Conservation (phyloP, 2,797 vertebrate genomes). For the Myotis vivesi region DNA sequence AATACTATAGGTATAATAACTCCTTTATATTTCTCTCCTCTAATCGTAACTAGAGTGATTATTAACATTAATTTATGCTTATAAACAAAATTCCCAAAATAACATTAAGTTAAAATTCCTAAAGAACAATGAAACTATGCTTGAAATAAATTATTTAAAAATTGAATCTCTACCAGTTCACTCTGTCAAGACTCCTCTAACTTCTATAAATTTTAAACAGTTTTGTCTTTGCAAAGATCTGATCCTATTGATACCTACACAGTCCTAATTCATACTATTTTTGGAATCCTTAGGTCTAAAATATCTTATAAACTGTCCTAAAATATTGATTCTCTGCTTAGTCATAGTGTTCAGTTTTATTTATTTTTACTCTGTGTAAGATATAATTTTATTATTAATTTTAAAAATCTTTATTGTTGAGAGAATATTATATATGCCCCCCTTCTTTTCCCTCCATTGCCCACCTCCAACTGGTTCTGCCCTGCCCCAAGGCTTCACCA, state of each 20-base stretch:
- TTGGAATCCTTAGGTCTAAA: not conserved
- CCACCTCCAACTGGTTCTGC: too few species aligned
- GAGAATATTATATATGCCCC: too few species aligned
- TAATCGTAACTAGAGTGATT: not conserved
- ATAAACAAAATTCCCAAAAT: not conserved
- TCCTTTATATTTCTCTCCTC: not conserved
- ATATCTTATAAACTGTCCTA: not conserved
- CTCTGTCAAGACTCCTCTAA: not conserved
- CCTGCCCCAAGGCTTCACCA: too few species aligned
- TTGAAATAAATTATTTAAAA: constrained; percentile 31
- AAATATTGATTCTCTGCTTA: not conserved
- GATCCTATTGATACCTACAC: too few species aligned
- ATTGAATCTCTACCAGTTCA: not conserved
- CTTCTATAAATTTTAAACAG: not conserved
- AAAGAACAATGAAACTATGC: not conserved
- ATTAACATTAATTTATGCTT: constrained; percentile 19
- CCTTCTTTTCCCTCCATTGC: too few species aligned
- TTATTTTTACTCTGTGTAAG: too few species aligned
- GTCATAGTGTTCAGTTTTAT: not conserved
- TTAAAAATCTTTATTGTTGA: too few species aligned
- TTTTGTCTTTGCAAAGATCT: not conserved
- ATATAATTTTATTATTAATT: too few species aligned
- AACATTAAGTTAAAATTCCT: not conserved
- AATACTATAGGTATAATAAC: not conserved
- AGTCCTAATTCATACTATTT: not conserved